A percentile compares a stretch with the other conserved stretches of the same genome.
Conservation (phyloP, 2,888 invertebrate species). For the Stenotaenia linearis region DNA sequence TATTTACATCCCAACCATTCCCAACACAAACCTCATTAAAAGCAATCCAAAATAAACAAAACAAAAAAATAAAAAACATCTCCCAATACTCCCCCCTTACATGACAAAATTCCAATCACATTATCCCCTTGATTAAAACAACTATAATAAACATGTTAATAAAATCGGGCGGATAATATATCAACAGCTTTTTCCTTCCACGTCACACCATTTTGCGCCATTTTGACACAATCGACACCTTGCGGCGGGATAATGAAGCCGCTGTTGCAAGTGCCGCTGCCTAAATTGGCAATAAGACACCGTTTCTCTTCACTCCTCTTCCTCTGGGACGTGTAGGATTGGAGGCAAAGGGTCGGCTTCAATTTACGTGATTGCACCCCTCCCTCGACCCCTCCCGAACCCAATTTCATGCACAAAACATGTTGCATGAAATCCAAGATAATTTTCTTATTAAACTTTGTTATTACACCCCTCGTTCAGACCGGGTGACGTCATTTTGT, state of each 20-base stretch:
- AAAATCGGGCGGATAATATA: neutral
- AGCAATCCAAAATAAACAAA: no score
- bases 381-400: neutral
- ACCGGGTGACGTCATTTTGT: neutral
- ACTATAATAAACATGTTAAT: neutral
- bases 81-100: neutral
- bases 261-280: neutral
- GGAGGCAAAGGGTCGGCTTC: neutral
- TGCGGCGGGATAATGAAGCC: neutral
- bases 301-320: neutral
- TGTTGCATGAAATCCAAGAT: neutral
- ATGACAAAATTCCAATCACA: neutral
- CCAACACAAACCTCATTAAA: no score
- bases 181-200: neutral
- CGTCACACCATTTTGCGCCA: neutral
- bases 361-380: slow-evolving; percentile 1
- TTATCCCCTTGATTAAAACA: neutral
- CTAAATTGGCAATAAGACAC: neutral
- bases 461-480: neutral
- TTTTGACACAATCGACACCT: neutral
- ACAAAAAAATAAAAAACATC: no score
- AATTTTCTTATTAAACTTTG: neutral
- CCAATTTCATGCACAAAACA: neutral
- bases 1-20: no score
- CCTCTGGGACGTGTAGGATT: neutral